Percentiles rank a stretch among this genome's conserved stretches.
These are phyloP conservation scores for Cathartes aura DNA, from an alignment of 2,113 vertebrate genomes.

Conservation along the genomic window DNA sequence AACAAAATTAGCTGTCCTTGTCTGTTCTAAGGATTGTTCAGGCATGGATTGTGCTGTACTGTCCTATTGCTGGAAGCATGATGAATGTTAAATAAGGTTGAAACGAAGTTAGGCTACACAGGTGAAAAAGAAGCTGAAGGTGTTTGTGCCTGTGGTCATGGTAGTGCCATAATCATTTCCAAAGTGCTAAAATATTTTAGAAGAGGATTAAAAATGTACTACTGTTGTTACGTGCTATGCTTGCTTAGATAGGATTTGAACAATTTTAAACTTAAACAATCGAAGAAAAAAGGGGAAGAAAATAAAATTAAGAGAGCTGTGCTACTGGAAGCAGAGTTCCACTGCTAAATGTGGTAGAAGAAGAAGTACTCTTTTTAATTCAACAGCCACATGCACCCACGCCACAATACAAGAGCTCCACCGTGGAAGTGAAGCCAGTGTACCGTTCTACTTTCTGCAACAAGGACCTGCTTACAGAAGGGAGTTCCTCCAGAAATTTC, in stretches of 20 bases:
- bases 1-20: slow-evolving; percentile 5
- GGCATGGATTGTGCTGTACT: not conserved
- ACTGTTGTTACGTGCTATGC: not conserved
- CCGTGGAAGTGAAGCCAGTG: not conserved
- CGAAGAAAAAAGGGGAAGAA: not conserved
- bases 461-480: not conserved
- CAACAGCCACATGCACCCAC: accelerated
- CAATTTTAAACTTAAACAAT: not conserved
- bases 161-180: not conserved
- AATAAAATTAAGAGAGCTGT: not conserved
- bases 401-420: not conserved
- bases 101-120: not conserved
- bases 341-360: not conserved
- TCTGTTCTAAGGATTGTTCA: not conserved
- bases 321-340: not conserved
- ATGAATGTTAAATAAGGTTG: not conserved
- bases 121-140: not conserved
- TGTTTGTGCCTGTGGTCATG: not conserved
- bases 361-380: not conserved
- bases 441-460: not conserved
- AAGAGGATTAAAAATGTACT: not conserved
- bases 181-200: not conserved
- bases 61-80: not conserved
- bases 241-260: not conserved
- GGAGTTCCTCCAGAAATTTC: not conserved